Evolutionary conservation across 2,797 vertebrate species (phyloP), one percentile per base, ranked within the genome.

Genomic region (Ctenochaetus hawaiiensis): DNA sequence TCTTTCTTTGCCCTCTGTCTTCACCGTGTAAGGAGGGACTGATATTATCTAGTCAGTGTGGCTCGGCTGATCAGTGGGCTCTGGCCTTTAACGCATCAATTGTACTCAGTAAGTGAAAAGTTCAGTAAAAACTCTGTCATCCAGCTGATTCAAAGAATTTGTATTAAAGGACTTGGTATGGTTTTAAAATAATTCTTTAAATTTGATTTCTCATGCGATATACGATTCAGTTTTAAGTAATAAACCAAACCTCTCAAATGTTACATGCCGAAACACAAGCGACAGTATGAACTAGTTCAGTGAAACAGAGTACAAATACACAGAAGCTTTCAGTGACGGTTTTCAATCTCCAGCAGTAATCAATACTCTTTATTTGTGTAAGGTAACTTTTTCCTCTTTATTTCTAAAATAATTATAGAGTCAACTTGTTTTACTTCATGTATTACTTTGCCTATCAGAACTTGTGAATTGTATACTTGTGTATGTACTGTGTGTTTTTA

Each of bases 11-110:
- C 10, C 45, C 20, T 57, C 75, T n/a, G 20, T 2, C 53, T 47
- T 9, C 13, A 2, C 22, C 34, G 37, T 48, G 26, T 69, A 67
- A 23, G 26, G 57, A 12, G 60, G 23, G 49, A 34, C 72, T 62
- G 58, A 72, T 10, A 75, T 60, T 48, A 75, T 67, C 43, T 30
- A 49, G 58, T 66, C 43, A 56, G 17, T 47, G 51, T 39, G 47
- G 51, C 60, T 84, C 60, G 64, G 65, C 63, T 71, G 43, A 84
- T 74, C 67, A 53, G 39, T 67, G 58, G 72, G 73, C 51, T 63
- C 5, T 44, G 60, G 69, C 45, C 34, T 77, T 65, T 12, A 73
- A 56, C 9, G 2, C 39, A 41, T 41, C 39, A 41, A 41, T 12
- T 41, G 39, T 9, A 41, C 11, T 41, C 39, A 41, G 39, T 12